Percentiles rank a stretch among this genome's conserved stretches.
Conservation (phyloP, 2,888 invertebrate genomes). For the Hydraecia micacea region DNA sequence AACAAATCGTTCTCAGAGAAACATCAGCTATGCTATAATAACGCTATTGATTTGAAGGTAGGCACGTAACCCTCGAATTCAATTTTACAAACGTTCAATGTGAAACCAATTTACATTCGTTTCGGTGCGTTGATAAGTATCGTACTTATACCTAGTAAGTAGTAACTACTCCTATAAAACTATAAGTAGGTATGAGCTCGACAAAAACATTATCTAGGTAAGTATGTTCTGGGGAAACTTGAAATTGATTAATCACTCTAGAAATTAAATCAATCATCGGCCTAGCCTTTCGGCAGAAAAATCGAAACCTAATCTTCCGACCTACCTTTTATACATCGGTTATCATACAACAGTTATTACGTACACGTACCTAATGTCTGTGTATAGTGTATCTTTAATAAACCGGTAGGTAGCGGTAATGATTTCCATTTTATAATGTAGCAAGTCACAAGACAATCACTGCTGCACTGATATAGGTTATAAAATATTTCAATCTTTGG, state of each 20-base stretch:
- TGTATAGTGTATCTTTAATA: not conserved
- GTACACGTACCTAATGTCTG: not conserved
- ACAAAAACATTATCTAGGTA: not conserved
- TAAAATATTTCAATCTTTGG: not conserved
- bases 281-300: not conserved
- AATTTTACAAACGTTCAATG: conserved; percentile 21
- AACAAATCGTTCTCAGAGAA: not conserved
- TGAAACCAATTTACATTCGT: conserved; percentile 27
- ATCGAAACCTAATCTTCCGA: not conserved
- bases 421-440: not conserved
- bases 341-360: not conserved
- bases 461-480: not conserved
- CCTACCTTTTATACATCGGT: not conserved
- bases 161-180: not conserved
- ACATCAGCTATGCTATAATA: not conserved
- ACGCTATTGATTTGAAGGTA: not conserved
- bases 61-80: not conserved
- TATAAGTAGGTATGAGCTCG: not conserved
- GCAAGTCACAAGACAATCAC: not conserved
- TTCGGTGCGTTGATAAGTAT: conserved; percentile 6
- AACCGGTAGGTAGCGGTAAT: not conserved
- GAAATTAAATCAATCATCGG: not conserved
- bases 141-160: not conserved
- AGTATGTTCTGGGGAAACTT: not conserved
- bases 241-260: not conserved